These are phyloP conservation scores for Mamestra brassicae DNA, from an alignment of 2,888 invertebrate genomes.

Conservation along the genomic window DNA sequence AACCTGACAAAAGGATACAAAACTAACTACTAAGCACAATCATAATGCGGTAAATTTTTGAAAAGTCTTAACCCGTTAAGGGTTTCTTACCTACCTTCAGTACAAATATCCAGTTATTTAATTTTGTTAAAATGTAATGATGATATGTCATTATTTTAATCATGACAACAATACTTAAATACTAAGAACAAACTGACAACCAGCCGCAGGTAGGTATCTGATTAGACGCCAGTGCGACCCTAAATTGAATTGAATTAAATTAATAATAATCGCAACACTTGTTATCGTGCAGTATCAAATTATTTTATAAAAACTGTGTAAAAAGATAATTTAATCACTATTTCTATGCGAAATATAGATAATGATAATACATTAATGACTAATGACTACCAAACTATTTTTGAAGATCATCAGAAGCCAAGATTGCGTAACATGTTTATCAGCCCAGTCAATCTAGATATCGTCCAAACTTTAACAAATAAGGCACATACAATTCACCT, in stretches of 20 bases:
- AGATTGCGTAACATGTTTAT: slow-evolving; percentile 34
- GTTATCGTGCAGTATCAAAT: slow-evolving; percentile 18
- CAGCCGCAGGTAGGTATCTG: slow-evolving; percentile 24
- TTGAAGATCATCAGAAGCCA: slow-evolving; percentile 9
- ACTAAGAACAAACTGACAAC: slow-evolving; percentile 11
- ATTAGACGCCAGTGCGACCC: slow-evolving; percentile 45
- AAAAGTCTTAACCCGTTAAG: too few relatives aligned
- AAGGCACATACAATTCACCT: slow-evolving; percentile 8
- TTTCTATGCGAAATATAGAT: slow-evolving; percentile 6
- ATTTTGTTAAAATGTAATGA: slow-evolving; percentile 11
- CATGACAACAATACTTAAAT: slow-evolving; percentile 1
- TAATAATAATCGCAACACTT: slow-evolving; percentile 27
- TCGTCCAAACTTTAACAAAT: slow-evolving; percentile 23
- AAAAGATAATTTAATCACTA: slow-evolving; percentile 29
- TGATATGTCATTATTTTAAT: slow-evolving; percentile 32
- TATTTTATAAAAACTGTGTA: slow-evolving; percentile 11
- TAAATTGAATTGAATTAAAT: slow-evolving; percentile 11
- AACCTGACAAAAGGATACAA: not conserved
- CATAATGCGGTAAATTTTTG: too few relatives aligned
- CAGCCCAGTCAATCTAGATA: slow-evolving; percentile 36
- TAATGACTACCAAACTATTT: slow-evolving; percentile 7
- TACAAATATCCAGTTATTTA: not conserved
- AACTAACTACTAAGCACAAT: too few relatives aligned
- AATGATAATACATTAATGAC: slow-evolving; percentile 17
- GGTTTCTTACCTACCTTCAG: not conserved